These are phyloP conservation scores for Abrostola tripartita DNA, from an alignment of 2,888 invertebrate genomes.

Conservation along the genomic window DNA sequence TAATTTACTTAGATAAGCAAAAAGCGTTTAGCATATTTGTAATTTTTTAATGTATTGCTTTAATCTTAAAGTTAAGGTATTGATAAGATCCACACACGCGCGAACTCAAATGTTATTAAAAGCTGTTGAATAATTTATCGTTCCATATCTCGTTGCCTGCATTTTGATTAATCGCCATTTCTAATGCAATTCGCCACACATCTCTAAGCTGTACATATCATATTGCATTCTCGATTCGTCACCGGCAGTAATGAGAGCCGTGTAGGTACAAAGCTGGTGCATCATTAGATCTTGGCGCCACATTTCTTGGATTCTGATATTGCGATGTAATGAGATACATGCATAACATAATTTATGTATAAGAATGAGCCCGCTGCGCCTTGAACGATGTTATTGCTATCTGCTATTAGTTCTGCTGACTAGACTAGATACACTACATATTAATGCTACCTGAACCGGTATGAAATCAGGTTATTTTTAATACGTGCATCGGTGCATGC, in stretches of 20 bases:
- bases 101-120: too few species aligned
- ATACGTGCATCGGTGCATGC: conserved; percentile 13
- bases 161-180: conserved; percentile 36
- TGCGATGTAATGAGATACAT: conserved; percentile 72
- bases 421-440: conserved; percentile 53
- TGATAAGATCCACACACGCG: too few species aligned
- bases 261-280: conserved; percentile 33
- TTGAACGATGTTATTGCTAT: conserved; percentile 77
- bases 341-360: conserved; percentile 55
- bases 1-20: too few species aligned
- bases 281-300: conserved; percentile 62
- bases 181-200: conserved; percentile 47
- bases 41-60: too few species aligned
- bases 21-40: too few species aligned
- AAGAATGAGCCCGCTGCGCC: conserved; percentile 70
- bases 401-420: conserved; percentile 66
- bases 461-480: conserved; percentile 46
- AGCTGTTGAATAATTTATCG: not conserved
- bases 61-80: too few species aligned
- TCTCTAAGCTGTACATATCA: conserved; percentile 39
- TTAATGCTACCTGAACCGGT: conserved; percentile 45
- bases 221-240: conserved; percentile 61
- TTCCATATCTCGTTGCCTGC: not conserved
- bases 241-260: conserved; percentile 48
- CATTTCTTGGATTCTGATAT: conserved; percentile 59